phyloP scores from a whole-genome alignment of 1,140 invertebrate species.

The Bombus huntii region DNA sequence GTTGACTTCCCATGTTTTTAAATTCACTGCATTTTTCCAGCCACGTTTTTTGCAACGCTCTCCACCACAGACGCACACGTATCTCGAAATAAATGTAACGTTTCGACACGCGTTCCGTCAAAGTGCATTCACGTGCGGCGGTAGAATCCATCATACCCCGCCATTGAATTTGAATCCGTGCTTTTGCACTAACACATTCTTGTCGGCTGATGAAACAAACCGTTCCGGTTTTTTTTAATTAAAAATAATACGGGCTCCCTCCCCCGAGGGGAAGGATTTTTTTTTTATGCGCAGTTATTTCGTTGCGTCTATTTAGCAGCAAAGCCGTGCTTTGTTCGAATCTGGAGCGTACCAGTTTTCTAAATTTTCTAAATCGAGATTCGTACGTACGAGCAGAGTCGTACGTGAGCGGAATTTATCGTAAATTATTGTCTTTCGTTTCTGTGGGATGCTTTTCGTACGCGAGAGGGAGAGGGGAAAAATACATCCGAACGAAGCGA shows the following conservation, averaged over 20 bases:
- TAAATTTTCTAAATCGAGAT: slow-evolving; percentile 34
- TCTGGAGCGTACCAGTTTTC: background rate
- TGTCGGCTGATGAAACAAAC: slow-evolving; percentile 16
- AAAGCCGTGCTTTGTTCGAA: slow-evolving; percentile 8
- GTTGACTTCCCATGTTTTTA: slow-evolving; percentile 55
- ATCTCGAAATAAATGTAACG: slow-evolving; percentile 59
- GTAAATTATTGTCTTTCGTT: slow-evolving; percentile 49
- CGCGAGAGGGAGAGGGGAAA: background rate
- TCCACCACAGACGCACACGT: slow-evolving; percentile 16
- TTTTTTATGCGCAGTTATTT: background rate
- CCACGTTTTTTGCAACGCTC: slow-evolving; percentile 3
- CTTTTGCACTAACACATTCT: slow-evolving; percentile 29
- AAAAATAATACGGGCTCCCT: slow-evolving; percentile 37
- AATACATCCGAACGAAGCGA: background rate
- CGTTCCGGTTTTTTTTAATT: slow-evolving; percentile 38
- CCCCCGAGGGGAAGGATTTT: background rate
- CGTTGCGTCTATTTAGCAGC: slow-evolving; percentile 5
- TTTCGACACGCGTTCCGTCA: slow-evolving; percentile 57
- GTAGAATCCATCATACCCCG: slow-evolving; percentile 40
- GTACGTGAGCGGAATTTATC: slow-evolving; percentile 24
- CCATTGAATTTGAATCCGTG: slow-evolving; percentile 48
- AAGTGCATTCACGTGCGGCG: slow-evolving; percentile 54
- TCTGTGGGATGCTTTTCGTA: background rate
- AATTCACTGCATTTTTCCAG: slow-evolving; percentile 52
- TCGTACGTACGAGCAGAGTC: background rate